A percentile compares a stretch with the other conserved stretches of the same genome.
These are phyloP conservation scores for Dryas iulia DNA, from an alignment of 1,140 invertebrate genomes.

Conservation along the genomic window DNA sequence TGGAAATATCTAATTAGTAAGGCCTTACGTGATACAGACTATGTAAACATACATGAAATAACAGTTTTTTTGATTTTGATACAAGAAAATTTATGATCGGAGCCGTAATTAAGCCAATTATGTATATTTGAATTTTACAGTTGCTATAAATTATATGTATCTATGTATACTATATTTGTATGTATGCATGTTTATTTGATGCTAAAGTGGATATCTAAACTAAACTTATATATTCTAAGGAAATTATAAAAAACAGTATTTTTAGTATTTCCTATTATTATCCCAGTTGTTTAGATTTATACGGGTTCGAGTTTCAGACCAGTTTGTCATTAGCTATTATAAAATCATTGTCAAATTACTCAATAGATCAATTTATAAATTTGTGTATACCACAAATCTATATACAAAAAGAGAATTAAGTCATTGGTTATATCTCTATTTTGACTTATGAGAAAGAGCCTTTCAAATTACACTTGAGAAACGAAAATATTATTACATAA, in stretches of 20 bases:
- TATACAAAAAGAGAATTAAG: background rate
- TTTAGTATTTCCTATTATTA: too few species aligned
- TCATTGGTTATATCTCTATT: too few species aligned
- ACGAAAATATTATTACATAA: too few species aligned
- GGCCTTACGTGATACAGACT: background rate
- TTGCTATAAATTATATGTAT: constrained; percentile 12
- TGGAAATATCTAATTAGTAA: constrained; percentile 45
- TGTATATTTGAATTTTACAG: background rate
- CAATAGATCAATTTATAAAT: background rate
- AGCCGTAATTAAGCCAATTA: background rate
- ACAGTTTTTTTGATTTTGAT: background rate
- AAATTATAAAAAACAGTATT: too few species aligned
- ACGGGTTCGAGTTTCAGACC: background rate
- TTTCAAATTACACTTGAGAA: too few species aligned
- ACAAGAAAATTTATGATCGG: background rate
- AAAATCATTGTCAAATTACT: background rate
- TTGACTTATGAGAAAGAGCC: too few species aligned
- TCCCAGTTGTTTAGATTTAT: too few species aligned
- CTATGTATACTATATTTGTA: background rate
- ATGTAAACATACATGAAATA: background rate
- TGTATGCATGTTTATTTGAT: too few species aligned
- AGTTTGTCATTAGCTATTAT: too few species aligned
- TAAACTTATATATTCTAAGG: too few species aligned
- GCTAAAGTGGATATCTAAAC: background rate
- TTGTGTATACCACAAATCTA: background rate